These are phyloP conservation scores for Furnarius figulus DNA, from an alignment of 2,113 vertebrate genomes.

Conservation along the genomic window DNA sequence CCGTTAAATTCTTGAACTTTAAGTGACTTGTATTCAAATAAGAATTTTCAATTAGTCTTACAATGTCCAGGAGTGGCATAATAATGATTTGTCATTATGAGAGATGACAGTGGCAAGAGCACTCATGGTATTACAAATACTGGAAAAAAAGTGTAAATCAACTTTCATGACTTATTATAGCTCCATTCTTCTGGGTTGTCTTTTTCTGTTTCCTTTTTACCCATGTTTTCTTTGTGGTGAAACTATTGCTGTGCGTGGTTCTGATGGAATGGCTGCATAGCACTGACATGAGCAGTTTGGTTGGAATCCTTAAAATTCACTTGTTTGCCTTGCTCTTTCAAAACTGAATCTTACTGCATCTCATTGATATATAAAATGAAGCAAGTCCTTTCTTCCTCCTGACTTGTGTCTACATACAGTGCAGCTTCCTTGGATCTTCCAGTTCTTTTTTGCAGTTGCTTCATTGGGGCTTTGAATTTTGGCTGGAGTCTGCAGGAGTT, in stretches of 20 bases:
- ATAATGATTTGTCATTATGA: background rate
- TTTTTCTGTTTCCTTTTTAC: background rate
- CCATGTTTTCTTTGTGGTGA: background rate
- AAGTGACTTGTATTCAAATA: background rate
- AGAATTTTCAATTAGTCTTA: background rate
- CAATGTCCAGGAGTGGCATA: background rate
- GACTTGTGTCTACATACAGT: background rate
- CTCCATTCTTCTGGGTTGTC: background rate
- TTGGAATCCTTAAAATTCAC: background rate
- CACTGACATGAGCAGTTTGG: background rate
- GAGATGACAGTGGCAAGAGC: background rate
- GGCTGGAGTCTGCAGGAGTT: conserved; percentile 2
- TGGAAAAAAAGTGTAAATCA: background rate
- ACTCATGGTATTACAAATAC: background rate
- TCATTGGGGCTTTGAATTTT: background rate
- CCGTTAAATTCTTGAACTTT: background rate
- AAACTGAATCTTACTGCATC: background rate
- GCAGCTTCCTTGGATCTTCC: background rate
- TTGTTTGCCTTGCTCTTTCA: background rate
- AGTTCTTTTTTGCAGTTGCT: background rate
- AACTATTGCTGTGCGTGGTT: background rate
- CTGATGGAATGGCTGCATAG: background rate
- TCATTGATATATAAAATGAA: background rate
- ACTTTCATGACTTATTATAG: background rate
- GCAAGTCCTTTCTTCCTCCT: background rate